Conservation (phyloP, 1,140 invertebrate genomes). For the Drosophila pachea region DNA sequence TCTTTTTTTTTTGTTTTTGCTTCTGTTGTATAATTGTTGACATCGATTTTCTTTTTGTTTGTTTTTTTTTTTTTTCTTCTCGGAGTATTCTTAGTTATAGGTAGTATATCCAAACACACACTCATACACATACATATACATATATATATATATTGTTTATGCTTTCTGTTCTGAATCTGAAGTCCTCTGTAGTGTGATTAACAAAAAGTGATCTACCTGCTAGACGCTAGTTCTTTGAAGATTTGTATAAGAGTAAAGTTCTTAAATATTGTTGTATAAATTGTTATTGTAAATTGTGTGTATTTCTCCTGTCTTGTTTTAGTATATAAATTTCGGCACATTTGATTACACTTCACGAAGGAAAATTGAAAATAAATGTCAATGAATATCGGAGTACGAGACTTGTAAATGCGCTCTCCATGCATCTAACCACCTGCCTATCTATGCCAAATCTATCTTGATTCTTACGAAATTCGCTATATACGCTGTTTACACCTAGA, state of each 20-base stretch:
- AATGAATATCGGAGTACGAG: conserved; percentile 25
- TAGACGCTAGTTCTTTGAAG: conserved; percentile 36
- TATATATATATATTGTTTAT: conserved; percentile 28
- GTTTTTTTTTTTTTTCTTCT: conserved; percentile 5
- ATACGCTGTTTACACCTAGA: not conserved
- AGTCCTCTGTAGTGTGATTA: conserved; percentile 23
- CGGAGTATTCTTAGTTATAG: conserved; percentile 28
- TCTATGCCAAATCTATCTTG: conserved; percentile 6
- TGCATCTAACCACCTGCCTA: conserved; percentile 5
- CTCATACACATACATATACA: too few species aligned
- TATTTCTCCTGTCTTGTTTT: conserved; percentile 19
- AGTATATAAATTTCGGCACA: conserved; percentile 42
- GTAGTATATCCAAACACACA: conserved; percentile 28
- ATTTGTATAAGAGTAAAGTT: conserved; percentile 36
- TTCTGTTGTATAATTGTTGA: conserved; percentile 34
- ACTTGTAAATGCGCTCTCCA: conserved; percentile 21
- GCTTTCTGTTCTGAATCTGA: conserved; percentile 39
- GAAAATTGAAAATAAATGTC: conserved; percentile 20
- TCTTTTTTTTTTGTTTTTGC: conserved; percentile 15
- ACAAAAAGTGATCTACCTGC: conserved; percentile 30
- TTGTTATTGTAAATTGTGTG: conserved; percentile 49
- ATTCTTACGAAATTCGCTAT: not conserved
- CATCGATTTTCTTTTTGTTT: conserved; percentile 25
- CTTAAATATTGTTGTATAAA: conserved; percentile 49
- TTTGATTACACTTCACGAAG: conserved; percentile 40